Evolutionary conservation across 2,113 vertebrate species (phyloP).

Genomic region (Athene cunicularia): DNA sequence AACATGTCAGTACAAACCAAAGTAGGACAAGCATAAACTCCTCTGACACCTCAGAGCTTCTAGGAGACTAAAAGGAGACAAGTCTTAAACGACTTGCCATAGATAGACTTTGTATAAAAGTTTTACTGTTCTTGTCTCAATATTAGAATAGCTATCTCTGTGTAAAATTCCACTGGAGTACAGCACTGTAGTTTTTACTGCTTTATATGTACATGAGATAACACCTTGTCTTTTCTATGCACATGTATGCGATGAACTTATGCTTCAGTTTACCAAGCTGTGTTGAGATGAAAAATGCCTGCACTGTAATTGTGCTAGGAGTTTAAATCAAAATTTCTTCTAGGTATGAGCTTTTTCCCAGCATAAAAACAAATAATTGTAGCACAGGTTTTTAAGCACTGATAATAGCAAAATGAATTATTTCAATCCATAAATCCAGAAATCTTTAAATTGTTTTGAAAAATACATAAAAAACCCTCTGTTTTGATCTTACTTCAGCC

Average conservation of each 20-base stretch:
- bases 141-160: not conserved
- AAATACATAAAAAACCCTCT: not conserved
- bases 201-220: not conserved
- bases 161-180: not conserved
- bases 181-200: not conserved
- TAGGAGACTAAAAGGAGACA: not conserved
- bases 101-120: not conserved
- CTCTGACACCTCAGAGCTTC: not conserved
- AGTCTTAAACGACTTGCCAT: not conserved
- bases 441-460: not conserved
- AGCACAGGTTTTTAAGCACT: not conserved
- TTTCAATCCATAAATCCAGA: not conserved
- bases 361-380: not conserved
- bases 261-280: not conserved
- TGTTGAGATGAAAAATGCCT: not conserved
- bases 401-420: not conserved
- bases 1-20: not conserved
- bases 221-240: not conserved
- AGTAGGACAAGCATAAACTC: not conserved
- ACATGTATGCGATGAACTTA: not conserved
- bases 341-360: not conserved
- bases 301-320: not conserved
- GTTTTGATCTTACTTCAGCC: not conserved
- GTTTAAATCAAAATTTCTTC: not conserved
- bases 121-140: not conserved